Evolutionary conservation across 2,888 invertebrate species (phyloP), one percentile per base, ranked within the genome.

Genomic region (Ophonus ardosiacus): DNA sequence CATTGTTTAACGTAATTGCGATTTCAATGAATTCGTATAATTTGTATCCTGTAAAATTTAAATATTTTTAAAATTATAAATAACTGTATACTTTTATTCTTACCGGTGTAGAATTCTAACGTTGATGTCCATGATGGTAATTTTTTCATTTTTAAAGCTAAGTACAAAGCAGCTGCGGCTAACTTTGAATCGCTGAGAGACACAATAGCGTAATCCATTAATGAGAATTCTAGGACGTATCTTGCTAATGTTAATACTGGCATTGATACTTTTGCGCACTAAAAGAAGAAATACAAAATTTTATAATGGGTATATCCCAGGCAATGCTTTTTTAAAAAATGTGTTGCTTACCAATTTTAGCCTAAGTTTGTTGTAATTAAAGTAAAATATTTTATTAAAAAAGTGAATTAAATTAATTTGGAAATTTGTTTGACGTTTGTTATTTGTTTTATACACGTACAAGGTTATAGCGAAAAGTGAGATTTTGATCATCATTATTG

Each of bases 171-270:
- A 61, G 98, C 97, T 61, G 97, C 96, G 21, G 98, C 99, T 92
- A 98, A 93, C 92, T 96, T 95, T 82, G 98, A 98, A 91, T 99
- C 99, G 7, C 96, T 94, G 86, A 94, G 92, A 51, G 93, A 92
- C 86, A 97, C 94, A 84, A 97, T 95, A 10, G 93, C 92, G 91
- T 99, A 99, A 90, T 99, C 98, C 95, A 99, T 96, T 86, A 99
- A 92, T 0, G 98, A 96, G 90, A 95, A 94, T 91, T 99, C 99
- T 89, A 99, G 93, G 89, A 99, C 96, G 92, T 95, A 99, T 86
- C 99, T 95, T 38, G 98, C 98, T 89, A 99, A 92, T 0, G 99
- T 99, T 88, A 99, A 92, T 21, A 96, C 96, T 80, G 97, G 96
- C 98, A 99, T 98, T 38, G 96, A 94, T 80, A 97, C 94, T 90